Evolutionary conservation across 2,113 vertebrate genomes (phyloP), one percentile per base, ranked within the genome.

Genomic region (Galemys pyrenaicus): DNA sequence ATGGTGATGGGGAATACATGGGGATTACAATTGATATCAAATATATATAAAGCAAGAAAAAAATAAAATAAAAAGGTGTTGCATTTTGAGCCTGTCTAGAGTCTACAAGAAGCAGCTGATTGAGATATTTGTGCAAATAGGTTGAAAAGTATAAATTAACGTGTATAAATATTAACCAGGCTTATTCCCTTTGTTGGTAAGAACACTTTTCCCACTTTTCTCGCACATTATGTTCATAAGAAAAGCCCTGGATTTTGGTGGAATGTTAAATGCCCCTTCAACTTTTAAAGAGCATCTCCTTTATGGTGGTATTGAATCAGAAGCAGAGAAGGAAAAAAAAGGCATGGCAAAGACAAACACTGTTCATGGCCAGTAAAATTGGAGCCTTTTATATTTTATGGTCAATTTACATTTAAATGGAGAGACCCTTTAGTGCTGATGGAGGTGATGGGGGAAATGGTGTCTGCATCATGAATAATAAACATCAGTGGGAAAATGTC

Each of bases 391-490:
- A 87, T 92, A 93, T 96, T 94, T 67, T 60, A 28, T 79, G 93
- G 79, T n/a, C 95, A 97, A 96, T 97, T 97, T 97, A 95, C 87
- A 96, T 95, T 95, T 94, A 89, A 96, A 95, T 97, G 94, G 71
- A 94, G 92, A 96, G 67, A 94, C 65, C 74, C 92, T 90, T 97
- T 93, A 95, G 70, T 96, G 94, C 30, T 81, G 95, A 95, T 95
- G 87, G 93, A 95, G 95, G 96, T 94, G 92, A 96, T 95, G 91
- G 92, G 81, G 80, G 78, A 95, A 98, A 97, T 94, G 82, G 79
- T 96, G 84, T 81, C 95, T 96, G 84, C 77, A 91, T 96, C 80
- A 90, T 94, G 95, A 98, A 98, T 91, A 96, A 97, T 96, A 97
- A 96, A 95, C 92, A 94, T 95, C 78, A 3, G 78, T 56, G 92